Evolutionary conservation across 92 coral and sea anemone species (phyloP).

Genomic region (Porites lobata): DNA sequence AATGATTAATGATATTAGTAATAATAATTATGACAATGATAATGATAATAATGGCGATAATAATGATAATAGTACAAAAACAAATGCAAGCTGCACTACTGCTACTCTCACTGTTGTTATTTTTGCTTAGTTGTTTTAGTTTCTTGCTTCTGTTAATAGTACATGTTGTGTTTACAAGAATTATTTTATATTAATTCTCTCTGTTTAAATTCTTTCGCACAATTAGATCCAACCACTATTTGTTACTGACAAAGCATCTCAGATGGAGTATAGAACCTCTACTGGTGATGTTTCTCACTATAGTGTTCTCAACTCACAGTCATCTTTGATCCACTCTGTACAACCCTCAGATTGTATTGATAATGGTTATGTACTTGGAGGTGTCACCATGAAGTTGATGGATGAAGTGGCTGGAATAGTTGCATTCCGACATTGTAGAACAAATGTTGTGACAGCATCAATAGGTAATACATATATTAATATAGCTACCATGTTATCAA

Average conservation of each 20-base stretch:
- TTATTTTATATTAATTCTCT: too few species aligned
- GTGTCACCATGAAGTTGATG: conserved; percentile 96
- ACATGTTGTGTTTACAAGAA: too few species aligned
- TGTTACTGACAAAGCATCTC: conserved; percentile 58
- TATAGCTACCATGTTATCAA: too few species aligned
- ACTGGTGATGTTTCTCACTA: conserved; percentile 55
- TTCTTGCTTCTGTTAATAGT: too few species aligned
- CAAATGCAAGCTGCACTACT: too few species aligned
- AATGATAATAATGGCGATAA: too few species aligned
- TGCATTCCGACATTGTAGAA: conserved; percentile 90
- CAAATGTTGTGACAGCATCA: conserved; percentile 93
- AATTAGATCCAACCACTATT: not conserved
- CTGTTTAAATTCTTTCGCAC: too few species aligned
- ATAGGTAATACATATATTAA: conserved; percentile 68
- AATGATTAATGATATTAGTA: too few species aligned
- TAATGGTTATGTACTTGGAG: conserved; percentile 82
- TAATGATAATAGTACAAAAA: too few species aligned
- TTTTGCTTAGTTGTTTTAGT: too few species aligned
- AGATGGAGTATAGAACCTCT: conserved; percentile 28
- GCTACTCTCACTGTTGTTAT: too few species aligned
- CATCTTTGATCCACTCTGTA: conserved; percentile 88
- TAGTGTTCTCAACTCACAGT: conserved; percentile 82
- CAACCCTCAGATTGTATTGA: conserved; percentile 92
- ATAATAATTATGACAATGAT: too few species aligned
- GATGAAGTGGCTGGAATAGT: conserved; percentile 94